phyloP scores from a whole-genome alignment of 2,888 invertebrate genomes.

The Drosophila pegasa region DNA sequence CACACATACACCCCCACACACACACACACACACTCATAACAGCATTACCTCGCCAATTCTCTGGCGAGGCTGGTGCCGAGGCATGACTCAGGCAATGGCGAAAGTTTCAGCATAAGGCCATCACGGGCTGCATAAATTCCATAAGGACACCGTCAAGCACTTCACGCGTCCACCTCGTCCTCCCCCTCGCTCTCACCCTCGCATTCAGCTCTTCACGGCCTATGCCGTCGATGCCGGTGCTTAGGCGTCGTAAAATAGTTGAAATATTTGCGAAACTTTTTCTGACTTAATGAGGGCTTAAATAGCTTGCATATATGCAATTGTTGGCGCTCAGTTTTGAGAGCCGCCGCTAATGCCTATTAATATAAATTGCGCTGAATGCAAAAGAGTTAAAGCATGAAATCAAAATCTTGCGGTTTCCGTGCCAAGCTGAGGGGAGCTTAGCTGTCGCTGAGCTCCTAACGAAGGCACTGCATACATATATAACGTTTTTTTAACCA shows the following conservation, averaged over 20 bases:
- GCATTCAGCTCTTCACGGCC: conserved; percentile 13
- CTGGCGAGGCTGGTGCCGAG: conserved; percentile 18
- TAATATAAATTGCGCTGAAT: conserved; percentile 9
- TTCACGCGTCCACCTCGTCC: conserved; percentile 5
- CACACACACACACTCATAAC: conserved; percentile 21
- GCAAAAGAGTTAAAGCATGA: conserved; percentile 2
- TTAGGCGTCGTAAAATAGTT: conserved; percentile 69
- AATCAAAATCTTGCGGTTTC: conserved; percentile 9
- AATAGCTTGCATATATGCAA: conserved; percentile 66
- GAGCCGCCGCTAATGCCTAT: conserved; percentile 12
- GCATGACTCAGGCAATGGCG: conserved; percentile 52
- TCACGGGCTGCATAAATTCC: conserved; percentile 65
- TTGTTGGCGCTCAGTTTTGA: conserved; percentile 43
- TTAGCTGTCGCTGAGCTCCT: not conserved
- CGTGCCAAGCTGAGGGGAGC: not conserved
- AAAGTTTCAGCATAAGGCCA: conserved; percentile 58
- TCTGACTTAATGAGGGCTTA: conserved; percentile 68
- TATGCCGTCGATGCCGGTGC: conserved; percentile 48
- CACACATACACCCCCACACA: conserved; percentile 1
- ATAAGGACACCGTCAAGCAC: conserved; percentile 55
- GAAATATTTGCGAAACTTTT: conserved; percentile 66
- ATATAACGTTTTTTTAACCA: not conserved
- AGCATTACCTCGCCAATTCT: conserved; percentile 28
- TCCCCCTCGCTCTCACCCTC: not conserved
- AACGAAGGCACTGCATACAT: not conserved